Percentiles rank a stretch among this genome's conserved stretches.
phyloP scores from a whole-genome alignment of 2,888 invertebrate genomes.

The Mythimna lalbum region DNA sequence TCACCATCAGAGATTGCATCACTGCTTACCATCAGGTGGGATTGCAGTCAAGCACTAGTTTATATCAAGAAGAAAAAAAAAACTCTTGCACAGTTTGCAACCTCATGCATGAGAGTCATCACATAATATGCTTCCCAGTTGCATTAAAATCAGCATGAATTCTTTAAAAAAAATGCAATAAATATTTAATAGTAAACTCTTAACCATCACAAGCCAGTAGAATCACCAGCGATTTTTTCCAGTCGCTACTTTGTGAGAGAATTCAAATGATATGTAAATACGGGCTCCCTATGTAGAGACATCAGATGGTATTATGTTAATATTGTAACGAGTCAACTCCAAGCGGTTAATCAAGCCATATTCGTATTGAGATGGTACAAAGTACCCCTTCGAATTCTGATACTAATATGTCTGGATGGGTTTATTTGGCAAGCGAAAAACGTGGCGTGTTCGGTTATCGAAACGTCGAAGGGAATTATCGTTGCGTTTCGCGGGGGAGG shows the following conservation, averaged over 20 bases:
- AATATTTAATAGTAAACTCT: conserved; percentile 61
- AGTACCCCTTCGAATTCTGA: conserved; percentile 45
- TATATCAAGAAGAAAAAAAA: no score
- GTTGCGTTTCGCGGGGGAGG: conserved; percentile 40
- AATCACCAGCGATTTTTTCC: conserved; percentile 57
- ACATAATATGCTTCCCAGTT: conserved; percentile 18
- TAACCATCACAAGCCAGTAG: conserved; percentile 59
- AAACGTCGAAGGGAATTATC: conserved; percentile 55
- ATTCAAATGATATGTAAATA: conserved; percentile 83
- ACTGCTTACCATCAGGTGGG: no score
- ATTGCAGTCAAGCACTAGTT: no score
- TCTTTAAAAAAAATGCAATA: conserved; percentile 53
- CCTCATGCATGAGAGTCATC: no score
- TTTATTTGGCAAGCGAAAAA: conserved; percentile 56
- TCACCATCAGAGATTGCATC: no score
- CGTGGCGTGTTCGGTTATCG: conserved; percentile 36
- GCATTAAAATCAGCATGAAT: conserved; percentile 45
- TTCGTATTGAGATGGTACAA: conserved; percentile 57
- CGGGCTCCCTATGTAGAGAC: conserved; percentile 71
- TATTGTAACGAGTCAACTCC: conserved; percentile 70
- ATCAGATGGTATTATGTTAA: conserved; percentile 82
- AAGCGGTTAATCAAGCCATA: conserved; percentile 63
- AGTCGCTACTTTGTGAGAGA: conserved; percentile 67
- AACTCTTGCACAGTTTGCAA: no score
- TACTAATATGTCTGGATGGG: conserved; percentile 54